Percentiles rank a stretch among this genome's conserved stretches.
phyloP scores from a whole-genome alignment of 2,113 vertebrate genomes.

The Hippocampus zosterae region DNA sequence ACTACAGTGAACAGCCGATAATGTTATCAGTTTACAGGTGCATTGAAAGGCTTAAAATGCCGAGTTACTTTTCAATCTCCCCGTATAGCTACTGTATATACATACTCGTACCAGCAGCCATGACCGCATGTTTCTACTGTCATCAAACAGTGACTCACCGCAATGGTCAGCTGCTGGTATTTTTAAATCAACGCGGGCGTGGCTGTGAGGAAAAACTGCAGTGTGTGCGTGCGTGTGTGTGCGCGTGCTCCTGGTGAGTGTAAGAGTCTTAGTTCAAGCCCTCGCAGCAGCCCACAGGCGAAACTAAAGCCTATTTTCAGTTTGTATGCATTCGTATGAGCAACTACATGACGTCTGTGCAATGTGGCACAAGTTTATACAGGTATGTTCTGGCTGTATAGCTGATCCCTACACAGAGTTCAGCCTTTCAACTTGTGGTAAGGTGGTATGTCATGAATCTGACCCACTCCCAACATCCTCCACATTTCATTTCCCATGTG shows the following conservation, averaged over 20 bases:
- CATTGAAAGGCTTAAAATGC: too few relatives aligned
- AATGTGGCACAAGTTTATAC: slow-evolving; percentile 8
- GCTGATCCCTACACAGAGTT: slow-evolving; percentile 41
- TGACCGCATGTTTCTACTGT: slow-evolving; percentile 7
- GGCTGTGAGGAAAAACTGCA: slow-evolving; percentile 24
- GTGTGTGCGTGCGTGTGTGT: not conserved
- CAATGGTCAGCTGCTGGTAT: slow-evolving; percentile 56
- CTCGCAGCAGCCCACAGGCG: slow-evolving; percentile 1
- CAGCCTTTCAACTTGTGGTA: slow-evolving; percentile 25
- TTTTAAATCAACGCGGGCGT: slow-evolving; percentile 53
- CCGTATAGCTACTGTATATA: not conserved
- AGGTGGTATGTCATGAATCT: slow-evolving; percentile 50
- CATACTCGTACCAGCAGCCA: not conserved
- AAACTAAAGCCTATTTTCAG: slow-evolving; percentile 1
- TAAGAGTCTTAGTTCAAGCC: not conserved
- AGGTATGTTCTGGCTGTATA: slow-evolving; percentile 12
- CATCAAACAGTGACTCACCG: slow-evolving; percentile 32
- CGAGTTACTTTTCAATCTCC: not conserved
- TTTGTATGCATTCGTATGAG: slow-evolving; percentile 14
- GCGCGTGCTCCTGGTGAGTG: not conserved
- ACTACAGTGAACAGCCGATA: too few relatives aligned
- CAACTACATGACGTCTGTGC: slow-evolving; percentile 16
- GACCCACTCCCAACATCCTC: slow-evolving; percentile 59
- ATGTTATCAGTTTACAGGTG: too few relatives aligned
- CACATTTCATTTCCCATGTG: slow-evolving; percentile 39